A percentile compares a stretch with the other conserved stretches of the same genome.
These are phyloP conservation scores for Akabosia matsudoensis DNA, from an alignment of 1,140 invertebrate species.

Conservation along the genomic window DNA sequence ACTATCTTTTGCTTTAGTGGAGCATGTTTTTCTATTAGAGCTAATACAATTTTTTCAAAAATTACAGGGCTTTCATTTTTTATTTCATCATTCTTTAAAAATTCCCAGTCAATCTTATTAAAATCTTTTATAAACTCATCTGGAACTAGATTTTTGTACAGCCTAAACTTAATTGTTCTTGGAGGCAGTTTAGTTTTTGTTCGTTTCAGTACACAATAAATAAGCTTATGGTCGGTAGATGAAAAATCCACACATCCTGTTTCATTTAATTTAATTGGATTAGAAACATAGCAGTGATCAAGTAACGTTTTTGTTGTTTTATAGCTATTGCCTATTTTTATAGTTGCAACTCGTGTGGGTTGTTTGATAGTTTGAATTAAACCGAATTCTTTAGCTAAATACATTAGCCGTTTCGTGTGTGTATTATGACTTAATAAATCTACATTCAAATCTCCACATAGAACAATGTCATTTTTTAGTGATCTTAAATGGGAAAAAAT, in stretches of 20 bases:
- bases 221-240: neutral
- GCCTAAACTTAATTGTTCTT: neutral
- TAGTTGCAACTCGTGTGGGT: neutral
- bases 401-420: neutral
- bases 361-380: neutral
- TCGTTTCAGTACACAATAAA: neutral
- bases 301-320: neutral
- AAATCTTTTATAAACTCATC: neutral
- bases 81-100: neutral
- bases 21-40: neutral
- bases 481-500: neutral
- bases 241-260: neutral
- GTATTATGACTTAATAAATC: neutral
- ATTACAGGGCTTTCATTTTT: neutral
- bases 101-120: neutral
- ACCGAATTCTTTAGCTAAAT: neutral
- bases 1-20: neutral
- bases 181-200: neutral
- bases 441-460: neutral
- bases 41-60: slow-evolving; percentile 1
- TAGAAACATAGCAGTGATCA: neutral
- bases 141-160: neutral
- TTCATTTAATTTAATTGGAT: neutral
- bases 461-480: neutral
- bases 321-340: neutral